Base-by-base conservation (phyloP, 1,140 invertebrate genomes). In the Gryon sp. region DNA sequence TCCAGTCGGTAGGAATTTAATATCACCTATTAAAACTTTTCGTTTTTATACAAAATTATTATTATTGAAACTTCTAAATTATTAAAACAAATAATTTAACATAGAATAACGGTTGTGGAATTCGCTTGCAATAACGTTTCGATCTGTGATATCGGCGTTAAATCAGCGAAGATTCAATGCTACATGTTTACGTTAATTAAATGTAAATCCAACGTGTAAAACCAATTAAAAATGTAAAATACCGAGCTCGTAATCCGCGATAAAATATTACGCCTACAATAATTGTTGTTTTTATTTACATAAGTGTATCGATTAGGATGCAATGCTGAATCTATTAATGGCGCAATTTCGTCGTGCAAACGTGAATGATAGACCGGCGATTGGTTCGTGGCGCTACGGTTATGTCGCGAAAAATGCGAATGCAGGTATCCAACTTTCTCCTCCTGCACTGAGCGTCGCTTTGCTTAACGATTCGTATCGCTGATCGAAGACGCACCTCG, bases 401-500 rank as follows among this genome's bases (percentile, higher is more conserved):
- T 4, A 4, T 24, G 22, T 24, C 7, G 22, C 22, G 7, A 36
- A 55, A 52, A 26, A 46, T 43, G 20, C 6, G 24, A 38, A 6
- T 22, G 41, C n/a, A n/a, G 19, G n/a, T 62, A 50, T 46, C 48
- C 19, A 11, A 45, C 41, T 73, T 53, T 46, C 48, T 19, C 40
- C 48, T 46, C 22, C 40, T 30, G 46, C 16, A 30, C 26, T 36
- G 40, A 55, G 3, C 3, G 3, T 9, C 34, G 50, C 48, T 46
- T 60, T 55, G 48, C 12, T 28, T 75, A 75, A 75, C 72, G 72
- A 68, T 30, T 26, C 28, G 55, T 66, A 60, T 66, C 62, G 48
- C 22, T 46, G 72, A 75, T 75, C 53, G 72, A 60, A 68, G 66
- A 70, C 59, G 60, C 48, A 57, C 43, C 48, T 65, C 60, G 52